These are phyloP conservation scores for Heliocidaris tuberculata DNA, from an alignment of 35 echinoderm and acorn worm genomes.

Conservation along the genomic window DNA sequence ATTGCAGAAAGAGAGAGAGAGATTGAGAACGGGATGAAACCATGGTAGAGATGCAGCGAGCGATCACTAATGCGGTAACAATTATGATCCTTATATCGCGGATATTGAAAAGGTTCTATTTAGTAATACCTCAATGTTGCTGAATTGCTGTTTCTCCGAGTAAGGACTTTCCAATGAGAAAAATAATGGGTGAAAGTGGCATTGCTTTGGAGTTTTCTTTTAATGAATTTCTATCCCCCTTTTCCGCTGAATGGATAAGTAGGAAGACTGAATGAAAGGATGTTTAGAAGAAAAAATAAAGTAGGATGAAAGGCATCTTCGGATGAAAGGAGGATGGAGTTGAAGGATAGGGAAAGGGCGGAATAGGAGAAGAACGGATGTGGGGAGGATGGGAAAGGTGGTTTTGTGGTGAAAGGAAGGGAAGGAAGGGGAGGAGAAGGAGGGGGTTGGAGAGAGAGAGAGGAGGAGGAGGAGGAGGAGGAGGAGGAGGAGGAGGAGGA, in stretches of 20 bases:
- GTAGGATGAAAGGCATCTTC: neutral
- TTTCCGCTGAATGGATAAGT: neutral
- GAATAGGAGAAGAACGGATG: neutral
- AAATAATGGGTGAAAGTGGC: neutral
- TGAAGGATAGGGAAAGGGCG: neutral
- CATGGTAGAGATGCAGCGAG: neutral
- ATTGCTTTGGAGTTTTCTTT: neutral
- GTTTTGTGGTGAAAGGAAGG: neutral
- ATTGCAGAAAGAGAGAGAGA: neutral
- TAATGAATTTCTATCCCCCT: constrained; percentile 4
- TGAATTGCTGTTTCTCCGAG: neutral
- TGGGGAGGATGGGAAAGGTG: neutral
- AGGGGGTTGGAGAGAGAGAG: neutral
- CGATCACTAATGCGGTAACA: neutral
- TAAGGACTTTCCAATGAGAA: neutral
- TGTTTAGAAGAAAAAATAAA: neutral
- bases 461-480: neutral
- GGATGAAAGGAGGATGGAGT: neutral
- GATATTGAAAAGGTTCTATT: neutral
- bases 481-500: neutral
- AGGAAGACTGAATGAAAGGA: neutral
- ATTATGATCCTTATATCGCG: neutral
- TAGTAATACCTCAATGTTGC: neutral
- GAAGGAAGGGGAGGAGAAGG: neutral
- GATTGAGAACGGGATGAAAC: neutral